Evolutionary conservation across 2,113 vertebrate genomes (phyloP), one percentile per base, ranked within the genome.

Genomic region (Elaphurus davidianus): DNA sequence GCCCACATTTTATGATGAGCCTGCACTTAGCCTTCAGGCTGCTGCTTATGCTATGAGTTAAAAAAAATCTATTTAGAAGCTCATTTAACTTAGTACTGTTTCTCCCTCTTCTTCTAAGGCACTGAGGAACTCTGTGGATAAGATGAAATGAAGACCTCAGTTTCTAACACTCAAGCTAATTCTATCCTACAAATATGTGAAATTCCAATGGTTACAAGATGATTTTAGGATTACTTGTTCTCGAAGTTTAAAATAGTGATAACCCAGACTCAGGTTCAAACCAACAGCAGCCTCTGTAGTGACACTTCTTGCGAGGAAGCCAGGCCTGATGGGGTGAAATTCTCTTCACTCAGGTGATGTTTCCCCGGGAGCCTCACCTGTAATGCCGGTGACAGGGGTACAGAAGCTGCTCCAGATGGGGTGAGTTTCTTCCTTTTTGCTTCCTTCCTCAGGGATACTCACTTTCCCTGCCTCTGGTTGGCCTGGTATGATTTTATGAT

Each of bases 141-240:
- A 57, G 17, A 23, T 59, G 84, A 64, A 83, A 79, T 36, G n/a
- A 13, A 88, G 54, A 59, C 30, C 33, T 55, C 67, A 27, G 27
- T 30, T 23, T 36, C 11, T 16, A 45, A 74, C 28, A 76, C 52
- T 7, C 28, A 74, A 78, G 45, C 74, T 52, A 64, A 82, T 90
- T 43, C 60, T 47, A 67, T 50, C 79, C 50, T 59, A 81, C 47
- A 86, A 81, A 85, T 21, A 21, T 87, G 54, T 82, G 54, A 95
- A 50, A 59, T 82, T 36, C 76, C 74, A 79, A 25, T 54, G 55
- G 55, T 82, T 76, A 6, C 16, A 64, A 87, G 92, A n/a, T 45
- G 81, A 57, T 36, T 14, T 28, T 50, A 55, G 85, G 88, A 67
- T 91, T 52, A 88, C 87, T 30, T 60, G 62, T 94, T 79, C 71